Percentiles rank a stretch among this genome's conserved stretches.
Conservation (phyloP, 2,797 vertebrate genomes). For the Podargus strigoides region DNA sequence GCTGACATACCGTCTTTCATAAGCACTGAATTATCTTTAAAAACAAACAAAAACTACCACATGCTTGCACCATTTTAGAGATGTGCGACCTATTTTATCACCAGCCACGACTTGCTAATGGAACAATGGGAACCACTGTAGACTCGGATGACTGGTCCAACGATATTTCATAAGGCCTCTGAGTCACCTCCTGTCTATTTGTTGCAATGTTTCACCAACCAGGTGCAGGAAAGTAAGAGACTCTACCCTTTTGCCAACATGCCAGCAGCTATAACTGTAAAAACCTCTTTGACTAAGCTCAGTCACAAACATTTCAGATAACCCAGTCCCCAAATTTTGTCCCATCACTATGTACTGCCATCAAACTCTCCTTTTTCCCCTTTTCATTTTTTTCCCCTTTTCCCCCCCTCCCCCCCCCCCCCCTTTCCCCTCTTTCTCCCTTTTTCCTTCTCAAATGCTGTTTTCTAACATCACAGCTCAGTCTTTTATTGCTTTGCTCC, state of each 20-base stretch:
- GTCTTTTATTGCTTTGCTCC: neutral
- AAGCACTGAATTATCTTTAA: neutral
- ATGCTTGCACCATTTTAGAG: neutral
- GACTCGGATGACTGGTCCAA: neutral
- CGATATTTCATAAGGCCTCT: constrained; percentile 10
- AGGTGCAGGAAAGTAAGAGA: neutral
- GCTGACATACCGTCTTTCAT: neutral
- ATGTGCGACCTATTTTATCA: neutral
- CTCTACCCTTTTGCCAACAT: neutral
- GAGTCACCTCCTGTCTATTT: neutral
- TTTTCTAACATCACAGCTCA: neutral
- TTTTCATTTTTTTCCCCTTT: too few relatives aligned
- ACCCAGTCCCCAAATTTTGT: neutral
- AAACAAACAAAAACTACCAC: neutral
- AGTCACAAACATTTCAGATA: neutral
- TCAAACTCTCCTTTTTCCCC: neutral
- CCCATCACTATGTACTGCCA: neutral
- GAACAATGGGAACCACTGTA: neutral
- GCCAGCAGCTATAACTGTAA: neutral
- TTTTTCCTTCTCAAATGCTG: neutral
- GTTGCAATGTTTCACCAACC: neutral
- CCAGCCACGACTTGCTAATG: constrained; percentile 23
- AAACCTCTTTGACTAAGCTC: neutral
- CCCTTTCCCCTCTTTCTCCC: too few relatives aligned
- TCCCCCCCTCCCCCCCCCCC: too few relatives aligned